Evolutionary conservation across 2,888 invertebrate genomes (phyloP).

Genomic region (Hirtodrosophila confusa): DNA sequence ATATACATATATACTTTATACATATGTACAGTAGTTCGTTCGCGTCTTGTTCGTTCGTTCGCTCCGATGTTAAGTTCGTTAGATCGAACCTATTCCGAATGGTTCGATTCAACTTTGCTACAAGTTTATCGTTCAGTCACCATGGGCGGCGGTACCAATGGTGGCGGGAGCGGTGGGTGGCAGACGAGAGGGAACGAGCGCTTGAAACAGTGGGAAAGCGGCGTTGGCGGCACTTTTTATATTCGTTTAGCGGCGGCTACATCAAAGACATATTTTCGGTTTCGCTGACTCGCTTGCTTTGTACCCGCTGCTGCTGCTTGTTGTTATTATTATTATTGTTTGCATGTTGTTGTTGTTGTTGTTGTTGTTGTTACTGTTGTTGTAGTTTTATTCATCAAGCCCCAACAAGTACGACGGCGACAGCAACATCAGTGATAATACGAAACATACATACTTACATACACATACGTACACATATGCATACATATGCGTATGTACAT

Average conservation of each 20-base stretch:
- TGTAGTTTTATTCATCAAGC: constrained; percentile 57
- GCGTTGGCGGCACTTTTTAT: constrained; percentile 73
- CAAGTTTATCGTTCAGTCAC: constrained; percentile 25
- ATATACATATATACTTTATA: too few species aligned
- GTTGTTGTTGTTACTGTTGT: constrained; percentile 37
- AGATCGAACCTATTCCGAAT: too few species aligned
- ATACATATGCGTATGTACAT: constrained; percentile 3
- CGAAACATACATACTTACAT: constrained; percentile 24
- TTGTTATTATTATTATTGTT: constrained; percentile 30
- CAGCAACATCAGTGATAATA: constrained; percentile 52
- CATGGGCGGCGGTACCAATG: constrained; percentile 15
- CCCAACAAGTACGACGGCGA: constrained; percentile 39
- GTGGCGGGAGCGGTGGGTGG: constrained; percentile 10
- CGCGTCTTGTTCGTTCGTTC: too few species aligned
- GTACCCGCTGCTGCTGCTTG: constrained; percentile 39
- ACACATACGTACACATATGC: constrained; percentile 12
- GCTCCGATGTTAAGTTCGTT: too few species aligned
- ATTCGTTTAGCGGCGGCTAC: constrained; percentile 71
- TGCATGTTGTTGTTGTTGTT: constrained; percentile 27
- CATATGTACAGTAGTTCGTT: too few species aligned
- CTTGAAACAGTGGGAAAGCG: constrained; percentile 36
- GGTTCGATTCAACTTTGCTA: background rate
- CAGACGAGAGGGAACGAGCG: background rate
- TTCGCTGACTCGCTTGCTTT: constrained; percentile 64
- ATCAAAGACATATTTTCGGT: constrained; percentile 72